Percentiles rank a stretch among this genome's conserved stretches.
phyloP scores from a whole-genome alignment of 2,797 vertebrate genomes.

The Eutrigla gurnardus region DNA sequence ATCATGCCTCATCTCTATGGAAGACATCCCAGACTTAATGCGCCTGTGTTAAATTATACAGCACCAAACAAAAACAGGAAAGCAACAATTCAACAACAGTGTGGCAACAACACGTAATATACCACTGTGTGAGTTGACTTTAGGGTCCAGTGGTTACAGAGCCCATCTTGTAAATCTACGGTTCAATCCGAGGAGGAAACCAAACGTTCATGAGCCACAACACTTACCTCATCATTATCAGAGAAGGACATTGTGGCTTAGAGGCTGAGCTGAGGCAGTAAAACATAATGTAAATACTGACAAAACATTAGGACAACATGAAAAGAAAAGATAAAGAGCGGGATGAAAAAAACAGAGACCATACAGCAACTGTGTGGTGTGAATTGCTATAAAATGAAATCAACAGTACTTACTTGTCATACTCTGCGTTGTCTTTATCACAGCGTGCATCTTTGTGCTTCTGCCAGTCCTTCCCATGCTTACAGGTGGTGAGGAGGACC shows the following conservation, averaged over 20 bases:
- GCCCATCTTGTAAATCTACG: not conserved
- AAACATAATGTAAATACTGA: not conserved
- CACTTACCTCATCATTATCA: not conserved
- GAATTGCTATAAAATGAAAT: not conserved
- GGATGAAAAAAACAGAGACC: not conserved
- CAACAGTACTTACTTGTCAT: constrained; percentile 92
- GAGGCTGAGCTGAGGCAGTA: not conserved
- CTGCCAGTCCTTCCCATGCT: constrained; percentile 99
- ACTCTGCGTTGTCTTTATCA: constrained; percentile 95
- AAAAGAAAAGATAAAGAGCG: not conserved
- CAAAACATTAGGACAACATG: not conserved
- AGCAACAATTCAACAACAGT: not conserved
- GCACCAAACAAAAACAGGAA: not conserved
- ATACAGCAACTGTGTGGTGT: not conserved
- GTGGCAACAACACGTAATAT: not conserved
- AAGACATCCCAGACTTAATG: not conserved
- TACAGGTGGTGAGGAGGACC: constrained; percentile 98
- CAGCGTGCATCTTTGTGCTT: constrained; percentile 98
- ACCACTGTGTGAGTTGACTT: not conserved
- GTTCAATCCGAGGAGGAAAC: not conserved
- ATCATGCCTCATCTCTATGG: not conserved
- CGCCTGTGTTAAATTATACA: not conserved
- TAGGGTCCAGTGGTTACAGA: not conserved
- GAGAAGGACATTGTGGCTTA: not conserved
- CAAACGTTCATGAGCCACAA: not conserved